These are phyloP conservation scores for Drosophila acutilabella DNA, from an alignment of 2,888 invertebrate genomes.

Conservation along the genomic window DNA sequence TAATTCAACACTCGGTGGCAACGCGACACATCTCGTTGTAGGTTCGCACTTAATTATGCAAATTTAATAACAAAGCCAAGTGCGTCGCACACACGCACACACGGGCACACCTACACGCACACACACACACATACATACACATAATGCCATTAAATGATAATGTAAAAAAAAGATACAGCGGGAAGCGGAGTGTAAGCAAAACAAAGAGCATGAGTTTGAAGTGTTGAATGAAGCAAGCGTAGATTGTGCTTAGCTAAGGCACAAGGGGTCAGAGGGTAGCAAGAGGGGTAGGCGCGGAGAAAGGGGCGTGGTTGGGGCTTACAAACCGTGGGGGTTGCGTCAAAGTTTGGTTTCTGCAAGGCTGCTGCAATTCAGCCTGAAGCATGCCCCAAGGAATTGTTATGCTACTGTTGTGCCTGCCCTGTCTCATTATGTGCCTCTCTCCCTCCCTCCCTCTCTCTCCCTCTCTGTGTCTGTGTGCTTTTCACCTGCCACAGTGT, in stretches of 20 bases:
- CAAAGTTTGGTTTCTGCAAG: conserved; percentile 25
- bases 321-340: neutral
- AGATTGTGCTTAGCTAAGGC: conserved; percentile 14
- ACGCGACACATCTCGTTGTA: conserved; percentile 40
- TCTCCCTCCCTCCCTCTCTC: neutral
- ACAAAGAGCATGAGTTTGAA: neutral
- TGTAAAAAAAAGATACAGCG: conserved; percentile 16
- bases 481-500: conserved; percentile 32
- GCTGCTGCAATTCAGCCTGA: conserved; percentile 64
- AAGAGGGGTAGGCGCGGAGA: neutral
- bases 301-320: neutral
- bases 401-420: conserved; percentile 21
- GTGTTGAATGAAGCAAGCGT: conserved; percentile 13
- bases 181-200: neutral
- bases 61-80: conserved; percentile 74
- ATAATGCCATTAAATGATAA: conserved; percentile 62
- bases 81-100: conserved; percentile 35
- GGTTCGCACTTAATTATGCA: conserved; percentile 75
- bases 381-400: conserved; percentile 73
- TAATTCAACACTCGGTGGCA: conserved; percentile 28
- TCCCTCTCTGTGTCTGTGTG: neutral
- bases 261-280: neutral
- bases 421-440: conserved; percentile 5
- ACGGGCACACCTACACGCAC: conserved; percentile 8
- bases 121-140: conserved; percentile 2